Conservation (phyloP, 2,113 vertebrate genomes). For the Antechinus stuartii region DNA sequence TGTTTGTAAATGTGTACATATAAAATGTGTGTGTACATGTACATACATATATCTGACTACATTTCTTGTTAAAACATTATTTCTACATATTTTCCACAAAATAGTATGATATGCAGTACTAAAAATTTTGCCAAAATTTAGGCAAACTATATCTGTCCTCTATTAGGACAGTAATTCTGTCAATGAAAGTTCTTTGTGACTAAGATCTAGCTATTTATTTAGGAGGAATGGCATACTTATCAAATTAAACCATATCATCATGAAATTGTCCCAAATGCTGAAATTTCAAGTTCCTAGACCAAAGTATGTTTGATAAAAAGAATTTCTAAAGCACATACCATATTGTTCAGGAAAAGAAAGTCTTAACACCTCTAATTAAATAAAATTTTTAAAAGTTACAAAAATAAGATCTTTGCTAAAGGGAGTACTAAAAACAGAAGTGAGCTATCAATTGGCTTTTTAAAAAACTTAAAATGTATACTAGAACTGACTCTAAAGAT, state of each 20-base stretch:
- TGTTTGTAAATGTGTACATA: neutral
- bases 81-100: neutral
- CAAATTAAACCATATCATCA: no score
- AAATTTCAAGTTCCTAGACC: neutral
- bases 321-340: neutral
- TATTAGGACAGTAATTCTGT: neutral
- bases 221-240: no score
- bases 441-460: neutral
- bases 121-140: neutral
- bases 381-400: neutral
- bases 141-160: neutral
- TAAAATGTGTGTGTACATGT: neutral
- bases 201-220: neutral
- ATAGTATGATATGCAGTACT: neutral
- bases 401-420: neutral
- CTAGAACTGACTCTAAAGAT: neutral
- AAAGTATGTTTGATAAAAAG: neutral
- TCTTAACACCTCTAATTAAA: neutral
- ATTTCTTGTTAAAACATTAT: neutral
- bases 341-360: neutral
- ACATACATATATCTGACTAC: neutral
- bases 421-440: neutral
- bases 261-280: neutral
- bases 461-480: neutral
- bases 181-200: neutral